These are phyloP conservation scores for Thrips palmi DNA, from an alignment of 1,140 invertebrate species.

Conservation along the genomic window DNA sequence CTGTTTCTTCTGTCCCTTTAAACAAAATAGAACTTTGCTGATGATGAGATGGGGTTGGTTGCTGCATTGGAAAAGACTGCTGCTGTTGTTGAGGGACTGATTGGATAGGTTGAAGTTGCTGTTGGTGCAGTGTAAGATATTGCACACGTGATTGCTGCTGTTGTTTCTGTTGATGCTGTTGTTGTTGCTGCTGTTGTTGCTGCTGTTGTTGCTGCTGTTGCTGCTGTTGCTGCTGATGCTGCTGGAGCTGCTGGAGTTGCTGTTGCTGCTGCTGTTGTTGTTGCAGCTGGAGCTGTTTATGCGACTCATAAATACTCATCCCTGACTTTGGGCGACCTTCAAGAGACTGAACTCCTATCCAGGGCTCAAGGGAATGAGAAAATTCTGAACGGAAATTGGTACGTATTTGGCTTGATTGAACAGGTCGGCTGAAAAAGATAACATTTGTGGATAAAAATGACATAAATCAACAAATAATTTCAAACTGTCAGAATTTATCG, in stretches of 20 bases:
- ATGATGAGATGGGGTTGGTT: constrained; percentile 24
- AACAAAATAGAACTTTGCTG: constrained; percentile 24
- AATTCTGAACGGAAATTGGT: constrained; percentile 45
- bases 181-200: no score
- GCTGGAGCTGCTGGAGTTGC: not conserved
- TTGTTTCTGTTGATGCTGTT: no score
- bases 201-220: no score
- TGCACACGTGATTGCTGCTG: no score
- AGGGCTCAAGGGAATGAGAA: constrained; percentile 38
- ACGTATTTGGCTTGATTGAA: constrained; percentile 35
- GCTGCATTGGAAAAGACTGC: constrained; percentile 13
- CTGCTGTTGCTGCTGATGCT: no score
- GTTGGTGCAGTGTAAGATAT: constrained; percentile 2
- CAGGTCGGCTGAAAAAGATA: constrained; percentile 23
- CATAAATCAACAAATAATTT: constrained; percentile 1
- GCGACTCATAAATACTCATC: no score
- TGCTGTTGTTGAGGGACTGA: constrained; percentile 9
- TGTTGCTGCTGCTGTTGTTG: not conserved
- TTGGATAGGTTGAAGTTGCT: not conserved
- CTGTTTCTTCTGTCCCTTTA: constrained; percentile 30
- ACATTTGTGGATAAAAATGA: not conserved
- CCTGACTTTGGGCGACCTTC: constrained; percentile 5
- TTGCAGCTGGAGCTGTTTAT: not conserved
- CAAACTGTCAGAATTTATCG: not conserved
- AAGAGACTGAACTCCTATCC: constrained; percentile 24